Evolutionary conservation across 2,113 vertebrate species (phyloP), one percentile per base, ranked within the genome.

Genomic region (Pseudopipra pipra): DNA sequence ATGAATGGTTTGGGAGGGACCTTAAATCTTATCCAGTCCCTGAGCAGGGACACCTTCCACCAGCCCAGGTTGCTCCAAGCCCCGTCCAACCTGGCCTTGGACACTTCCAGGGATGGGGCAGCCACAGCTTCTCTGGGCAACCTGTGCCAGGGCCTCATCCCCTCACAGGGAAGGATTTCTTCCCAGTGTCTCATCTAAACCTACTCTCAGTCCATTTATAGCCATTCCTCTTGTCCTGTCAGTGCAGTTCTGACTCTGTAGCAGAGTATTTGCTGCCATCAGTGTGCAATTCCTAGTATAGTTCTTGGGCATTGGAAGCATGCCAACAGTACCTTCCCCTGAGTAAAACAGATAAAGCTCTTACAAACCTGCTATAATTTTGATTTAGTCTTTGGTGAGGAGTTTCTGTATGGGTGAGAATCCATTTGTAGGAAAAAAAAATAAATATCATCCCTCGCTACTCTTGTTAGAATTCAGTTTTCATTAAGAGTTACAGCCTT

Each of bases 391-490:
- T 73, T 73, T 2, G 0, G 12, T 63, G 66, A 44, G 68, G 35
- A 66, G 51, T 54, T 88, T 58, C 62, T 87, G 12, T 65, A 43
- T 58, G 49, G 28, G 3, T 76, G 8, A 67, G 49, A 87, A 70
- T 78, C 44, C 17, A 30, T 75, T 92, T 62, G 47, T 43, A 62
- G 78, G 11, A 3, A 24, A 46, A 49, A 62, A 41, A 27, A 56
- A 35, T 14, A 70, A 74, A 41, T 6, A 61, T 7, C 31, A 54
- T 82, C 41, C 17, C n/a, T 75, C 87, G 59, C 44, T 37, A 11
- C 28, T 91, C 55, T 55, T 76, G 71, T 96, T 94, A 77, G 78
- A 93, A 91, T 70, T 87, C 63, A 37, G 63, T 85, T 94, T 96
- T 85, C 58, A 54, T 91, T 83, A 94, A 55, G 82, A 85, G 23